Evolutionary conservation across 1,140 invertebrate species (phyloP), one percentile per base, ranked within the genome.

Genomic region (Zaprionus gabonicus): DNA sequence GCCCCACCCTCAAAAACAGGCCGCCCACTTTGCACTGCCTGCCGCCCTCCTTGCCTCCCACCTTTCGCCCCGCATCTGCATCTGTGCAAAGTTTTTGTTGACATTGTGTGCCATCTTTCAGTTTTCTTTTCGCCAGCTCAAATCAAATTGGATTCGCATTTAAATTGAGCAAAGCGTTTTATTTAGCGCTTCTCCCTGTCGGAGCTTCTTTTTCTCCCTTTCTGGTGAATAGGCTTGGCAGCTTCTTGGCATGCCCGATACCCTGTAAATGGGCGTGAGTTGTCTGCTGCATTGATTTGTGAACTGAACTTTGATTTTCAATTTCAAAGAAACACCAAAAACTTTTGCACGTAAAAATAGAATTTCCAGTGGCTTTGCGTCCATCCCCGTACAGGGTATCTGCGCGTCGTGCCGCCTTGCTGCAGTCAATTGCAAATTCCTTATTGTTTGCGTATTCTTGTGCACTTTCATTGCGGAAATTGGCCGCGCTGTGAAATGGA

Each of bases 121-220:
- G 82, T 81, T 78, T 71, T 69, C 81, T 82, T 87, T 80, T 60
- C 51, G 23, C 59, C 34, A 66, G 57, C 84, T 49, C 71, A 83
- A 88, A 78, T 87, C 70, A 85, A 84, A 84, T 84, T 84, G 74
- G 82, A 85, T 85, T 81, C 82, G 74, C 74, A 85, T 84, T 85
- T 53, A 84, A 84, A 84, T 84, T 85, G 81, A 71, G 82, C 74
- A 81, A 74, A 81, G 74, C 67, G 67, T 57, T 75, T 81, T 78
- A 67, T 76, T 66, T 69, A 82, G 76, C 62, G 60, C 60, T 34
- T 3, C 38, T 28, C 5, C 15, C 9, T 9, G 27, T 20, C 28
- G 56, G 28, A 17, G 23, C 31, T 28, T 4, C 17, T 56, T 27
- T 20, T 36, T n/a, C 53, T 17, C 46, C 36, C 34, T 28, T 53